Evolutionary conservation across 2,113 vertebrate species (phyloP).

Genomic region (Ctenodactylus gundi): DNA sequence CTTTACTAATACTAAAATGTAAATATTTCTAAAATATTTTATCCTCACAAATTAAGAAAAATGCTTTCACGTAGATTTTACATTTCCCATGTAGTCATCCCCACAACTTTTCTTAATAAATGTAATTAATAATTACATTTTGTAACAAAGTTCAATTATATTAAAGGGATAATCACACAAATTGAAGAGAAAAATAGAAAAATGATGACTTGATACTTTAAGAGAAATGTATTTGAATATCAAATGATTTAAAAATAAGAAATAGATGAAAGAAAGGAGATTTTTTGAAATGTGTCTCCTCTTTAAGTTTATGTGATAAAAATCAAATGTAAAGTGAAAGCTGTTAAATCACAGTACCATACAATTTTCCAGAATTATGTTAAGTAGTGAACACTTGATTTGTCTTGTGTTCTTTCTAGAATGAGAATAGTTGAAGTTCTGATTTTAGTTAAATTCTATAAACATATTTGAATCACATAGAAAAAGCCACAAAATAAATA

Average conservation of each 20-base stretch:
- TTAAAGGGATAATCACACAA: neutral
- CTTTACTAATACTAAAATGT: neutral
- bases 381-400: neutral
- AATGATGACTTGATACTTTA: neutral
- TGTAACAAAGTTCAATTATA: neutral
- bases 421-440: neutral
- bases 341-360: neutral
- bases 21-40: neutral
- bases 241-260: conserved; percentile 29
- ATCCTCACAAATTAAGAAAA: neutral
- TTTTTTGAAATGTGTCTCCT: neutral
- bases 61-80: neutral
- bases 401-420: neutral
- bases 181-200: neutral
- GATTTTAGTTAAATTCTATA: neutral
- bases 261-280: neutral
- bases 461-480: neutral
- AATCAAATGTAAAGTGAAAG: neutral
- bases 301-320: neutral
- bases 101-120: neutral
- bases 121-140: neutral
- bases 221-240: neutral
- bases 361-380: neutral
- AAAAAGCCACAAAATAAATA: neutral
- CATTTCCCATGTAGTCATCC: neutral